Base-by-base conservation (phyloP, 2,888 invertebrate genomes). In the Tiphia femorata region DNA sequence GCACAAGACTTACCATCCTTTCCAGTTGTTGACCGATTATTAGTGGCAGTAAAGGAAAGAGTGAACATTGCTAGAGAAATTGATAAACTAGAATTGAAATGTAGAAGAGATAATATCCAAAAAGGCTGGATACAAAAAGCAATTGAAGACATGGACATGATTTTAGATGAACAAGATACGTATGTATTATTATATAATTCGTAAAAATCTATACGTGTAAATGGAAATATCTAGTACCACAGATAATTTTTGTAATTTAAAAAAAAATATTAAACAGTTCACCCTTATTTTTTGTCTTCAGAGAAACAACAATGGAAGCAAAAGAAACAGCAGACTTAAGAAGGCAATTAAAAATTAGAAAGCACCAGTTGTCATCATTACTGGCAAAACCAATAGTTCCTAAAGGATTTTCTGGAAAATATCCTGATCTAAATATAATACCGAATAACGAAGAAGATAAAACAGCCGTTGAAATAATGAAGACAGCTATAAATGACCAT, bases 141-240 rank as follows among this genome's bases (percentile, higher is more conserved):
- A 1, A 95, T 95, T 0, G 88, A 90, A 63, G 96, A 97, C 67
- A 93, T 96, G 91, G 98, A 98, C 82, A 92, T 97, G 72, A 89
- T 98, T 56, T 84, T 97, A 1, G 96, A 96, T 73, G 33, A 12
- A 4, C 23, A 17, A 3, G 14, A 23, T 3, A 2, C 4, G 27
- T 14, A 25, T 23, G 33, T 4, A 33, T 7, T 14, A n/a, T n/a
- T n/a, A n/a, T n/a, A n/a, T n/a, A n/a, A n/a, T n/a, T n/a, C n/a
- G n/a, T n/a, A n/a, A n/a, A n/a, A n/a, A n/a, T n/a, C n/a, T n/a
- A n/a, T n/a, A n/a, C n/a, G n/a, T n/a, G n/a, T n/a, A n/a, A n/a
- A n/a, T n/a, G n/a, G n/a, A n/a, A n/a, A n/a, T n/a, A n/a, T n/a
- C n/a, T n/a, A n/a, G n/a, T n/a, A n/a, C n/a, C n/a, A n/a, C n/a